A percentile compares a stretch with the other conserved stretches of the same genome.
Conservation (phyloP, 2,797 vertebrate genomes). For the Aythya fuligula region DNA sequence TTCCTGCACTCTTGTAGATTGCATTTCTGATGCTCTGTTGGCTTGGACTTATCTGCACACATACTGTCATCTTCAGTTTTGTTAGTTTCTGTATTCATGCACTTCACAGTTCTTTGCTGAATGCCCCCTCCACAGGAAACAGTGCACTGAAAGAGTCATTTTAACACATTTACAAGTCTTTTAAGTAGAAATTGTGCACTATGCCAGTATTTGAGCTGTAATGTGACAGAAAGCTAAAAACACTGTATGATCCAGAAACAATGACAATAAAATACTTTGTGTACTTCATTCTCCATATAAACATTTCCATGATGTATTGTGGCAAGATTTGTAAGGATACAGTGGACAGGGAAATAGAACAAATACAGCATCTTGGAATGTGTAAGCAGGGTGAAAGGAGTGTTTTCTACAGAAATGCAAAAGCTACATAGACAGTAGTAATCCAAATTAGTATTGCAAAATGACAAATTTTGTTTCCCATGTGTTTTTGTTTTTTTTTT, state of each 20-base stretch:
- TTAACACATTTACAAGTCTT: neutral
- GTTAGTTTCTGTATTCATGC: constrained; percentile 66
- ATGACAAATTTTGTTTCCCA: neutral
- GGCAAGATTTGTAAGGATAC: neutral
- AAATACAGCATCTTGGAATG: neutral
- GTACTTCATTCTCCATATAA: neutral
- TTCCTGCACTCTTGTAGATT: constrained; percentile 70
- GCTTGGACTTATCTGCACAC: constrained; percentile 73
- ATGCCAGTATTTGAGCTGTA: neutral
- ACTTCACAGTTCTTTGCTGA: constrained; percentile 74
- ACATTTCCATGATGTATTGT: accelerated
- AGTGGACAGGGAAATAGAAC: neutral
- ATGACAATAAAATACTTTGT: neutral
- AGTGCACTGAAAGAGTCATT: constrained; percentile 74
- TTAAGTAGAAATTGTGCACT: neutral
- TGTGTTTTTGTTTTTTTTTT: neutral
- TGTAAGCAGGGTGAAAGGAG: neutral
- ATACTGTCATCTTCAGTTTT: constrained; percentile 46
- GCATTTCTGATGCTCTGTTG: constrained; percentile 72
- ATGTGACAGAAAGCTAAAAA: neutral
- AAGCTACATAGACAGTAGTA: neutral
- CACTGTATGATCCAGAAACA: neutral
- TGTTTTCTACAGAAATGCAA: neutral
- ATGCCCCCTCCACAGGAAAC: constrained; percentile 78
- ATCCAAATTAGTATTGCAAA: neutral